A percentile compares a stretch with the other conserved stretches of the same genome.
These are phyloP conservation scores for Actinia equina DNA, from an alignment of 64 coral and sea anemone genomes.

Conservation along the genomic window DNA sequence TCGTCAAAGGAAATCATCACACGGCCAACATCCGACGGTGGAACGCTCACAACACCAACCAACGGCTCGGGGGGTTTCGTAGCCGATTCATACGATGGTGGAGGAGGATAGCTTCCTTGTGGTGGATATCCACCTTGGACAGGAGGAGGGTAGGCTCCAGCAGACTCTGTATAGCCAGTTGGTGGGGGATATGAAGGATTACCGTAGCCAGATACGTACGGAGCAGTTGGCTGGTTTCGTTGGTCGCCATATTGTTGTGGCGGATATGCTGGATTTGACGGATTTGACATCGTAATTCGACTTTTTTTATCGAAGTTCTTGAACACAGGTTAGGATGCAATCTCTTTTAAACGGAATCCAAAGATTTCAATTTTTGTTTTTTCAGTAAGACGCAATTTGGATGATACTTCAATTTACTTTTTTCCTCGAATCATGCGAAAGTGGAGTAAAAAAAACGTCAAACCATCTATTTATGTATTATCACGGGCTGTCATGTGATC, in stretches of 20 bases:
- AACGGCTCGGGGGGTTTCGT: background rate
- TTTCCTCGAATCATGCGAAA: too few relatives aligned
- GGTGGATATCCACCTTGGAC: slow-evolving; percentile 15
- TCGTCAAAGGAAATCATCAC: slow-evolving; percentile 44
- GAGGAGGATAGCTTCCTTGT: background rate
- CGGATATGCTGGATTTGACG: background rate
- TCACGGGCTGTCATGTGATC: background rate
- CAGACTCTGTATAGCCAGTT: too few relatives aligned
- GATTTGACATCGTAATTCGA: background rate
- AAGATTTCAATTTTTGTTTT: too few relatives aligned
- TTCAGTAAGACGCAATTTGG: too few relatives aligned
- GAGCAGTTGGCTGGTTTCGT: background rate
- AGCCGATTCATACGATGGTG: background rate
- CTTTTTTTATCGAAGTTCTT: background rate
- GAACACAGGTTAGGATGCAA: background rate
- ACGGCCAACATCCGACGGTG: background rate
- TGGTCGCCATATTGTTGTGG: slow-evolving; percentile 17
- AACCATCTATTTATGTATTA: too few relatives aligned
- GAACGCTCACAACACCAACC: background rate
- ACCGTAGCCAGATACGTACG: background rate
- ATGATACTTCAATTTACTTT: too few relatives aligned
- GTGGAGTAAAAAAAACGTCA: too few relatives aligned
- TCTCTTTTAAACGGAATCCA: too few relatives aligned
- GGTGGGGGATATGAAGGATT: slow-evolving; percentile 16
- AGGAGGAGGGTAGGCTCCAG: slow-evolving; percentile 7